Conservation (phyloP, 2,113 vertebrate species). For the Malaclemys terrapin region DNA sequence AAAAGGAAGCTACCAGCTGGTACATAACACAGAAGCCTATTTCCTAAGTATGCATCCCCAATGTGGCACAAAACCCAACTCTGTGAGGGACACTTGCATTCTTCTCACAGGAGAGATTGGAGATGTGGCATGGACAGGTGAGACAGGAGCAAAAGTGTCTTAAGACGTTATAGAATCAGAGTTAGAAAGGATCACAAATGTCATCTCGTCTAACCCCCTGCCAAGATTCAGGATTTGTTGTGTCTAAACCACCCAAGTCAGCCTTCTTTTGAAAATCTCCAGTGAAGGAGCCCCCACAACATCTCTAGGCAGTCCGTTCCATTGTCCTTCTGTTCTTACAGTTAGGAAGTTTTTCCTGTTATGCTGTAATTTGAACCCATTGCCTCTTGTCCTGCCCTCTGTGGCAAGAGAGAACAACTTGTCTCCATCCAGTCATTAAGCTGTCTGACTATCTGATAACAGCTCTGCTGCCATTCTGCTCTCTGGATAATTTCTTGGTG, state of each 20-base stretch:
- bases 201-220: no score
- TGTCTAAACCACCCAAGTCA: no score
- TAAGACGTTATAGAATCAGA: not conserved
- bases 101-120: not conserved
- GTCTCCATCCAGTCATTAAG: not conserved
- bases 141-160: rapidly evolving
- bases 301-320: no score
- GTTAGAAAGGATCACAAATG: no score
- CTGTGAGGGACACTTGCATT: not conserved
- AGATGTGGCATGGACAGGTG: not conserved
- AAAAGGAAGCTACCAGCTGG: not conserved
- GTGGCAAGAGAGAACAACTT: not conserved
- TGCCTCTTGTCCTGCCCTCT: not conserved
- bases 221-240: no score
- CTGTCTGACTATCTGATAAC: not conserved
- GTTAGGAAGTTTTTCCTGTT: not conserved
- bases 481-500: not conserved
- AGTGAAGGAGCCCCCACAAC: no score
- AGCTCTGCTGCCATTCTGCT: not conserved
- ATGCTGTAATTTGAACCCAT: not conserved
- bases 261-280: no score
- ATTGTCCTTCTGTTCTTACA: no score
- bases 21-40: not conserved
- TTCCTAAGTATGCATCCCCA: not conserved
- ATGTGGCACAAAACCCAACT: not conserved